Evolutionary conservation across 2,113 vertebrate species (phyloP).

Genomic region (Sinocyclocheilus maitianheensis): DNA sequence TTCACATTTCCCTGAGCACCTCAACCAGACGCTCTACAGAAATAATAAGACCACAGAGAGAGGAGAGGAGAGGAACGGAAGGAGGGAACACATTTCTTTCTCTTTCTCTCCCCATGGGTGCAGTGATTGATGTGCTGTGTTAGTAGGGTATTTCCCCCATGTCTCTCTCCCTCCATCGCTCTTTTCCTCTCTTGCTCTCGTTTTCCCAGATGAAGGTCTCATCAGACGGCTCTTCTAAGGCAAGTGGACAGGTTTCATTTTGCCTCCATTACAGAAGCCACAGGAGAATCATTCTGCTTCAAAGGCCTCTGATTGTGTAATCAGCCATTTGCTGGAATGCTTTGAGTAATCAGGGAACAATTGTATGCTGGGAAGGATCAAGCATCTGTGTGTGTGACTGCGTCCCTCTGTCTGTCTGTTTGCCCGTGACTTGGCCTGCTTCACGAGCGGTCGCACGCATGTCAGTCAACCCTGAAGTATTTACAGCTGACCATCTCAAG

Average conservation of each 20-base stretch:
- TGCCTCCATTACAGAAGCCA: conserved; percentile 67
- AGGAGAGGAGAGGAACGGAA: background rate
- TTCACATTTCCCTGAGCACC: conserved; percentile 47
- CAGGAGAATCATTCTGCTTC: conserved; percentile 67
- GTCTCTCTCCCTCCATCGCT: conserved; percentile 32
- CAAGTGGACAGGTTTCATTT: conserved; percentile 69
- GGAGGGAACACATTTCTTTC: conserved; percentile 5
- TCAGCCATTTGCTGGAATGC: conserved; percentile 59
- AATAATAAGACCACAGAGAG: conserved; percentile 51
- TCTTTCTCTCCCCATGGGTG: conserved; percentile 34
- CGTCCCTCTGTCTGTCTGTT: conserved; percentile 12
- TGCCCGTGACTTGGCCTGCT: background rate
- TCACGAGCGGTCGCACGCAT: background rate
- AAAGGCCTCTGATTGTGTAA: conserved; percentile 72
- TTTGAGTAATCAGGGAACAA: conserved; percentile 50
- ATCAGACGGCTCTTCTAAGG: conserved; percentile 55
- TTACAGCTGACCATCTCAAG: conserved; percentile 17
- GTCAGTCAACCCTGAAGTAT: background rate
- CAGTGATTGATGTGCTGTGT: conserved; percentile 42
- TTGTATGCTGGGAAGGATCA: conserved; percentile 26
- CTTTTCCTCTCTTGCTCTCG: conserved; percentile 22
- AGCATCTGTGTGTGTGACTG: background rate
- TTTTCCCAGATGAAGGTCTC: conserved; percentile 42
- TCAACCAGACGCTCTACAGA: conserved; percentile 45
- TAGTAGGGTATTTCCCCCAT: conserved; percentile 47